Conservation (phyloP, 2,888 invertebrate genomes). For the Aspidiotus destructor region DNA sequence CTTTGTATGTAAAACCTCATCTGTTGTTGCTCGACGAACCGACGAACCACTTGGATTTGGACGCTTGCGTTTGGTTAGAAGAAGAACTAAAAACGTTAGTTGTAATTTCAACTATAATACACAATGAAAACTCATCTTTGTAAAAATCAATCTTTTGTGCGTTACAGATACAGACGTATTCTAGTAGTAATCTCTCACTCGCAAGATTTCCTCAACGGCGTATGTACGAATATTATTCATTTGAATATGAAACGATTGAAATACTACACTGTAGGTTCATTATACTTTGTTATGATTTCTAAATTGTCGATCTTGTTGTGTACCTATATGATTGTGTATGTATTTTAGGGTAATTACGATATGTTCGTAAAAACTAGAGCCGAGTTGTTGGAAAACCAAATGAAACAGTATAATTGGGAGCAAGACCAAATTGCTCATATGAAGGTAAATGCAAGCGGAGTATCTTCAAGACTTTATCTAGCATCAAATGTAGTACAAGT, state of each 20-base stretch:
- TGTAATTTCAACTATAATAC: neutral
- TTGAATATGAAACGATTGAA: conserved; percentile 85
- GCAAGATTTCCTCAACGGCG: conserved; percentile 97
- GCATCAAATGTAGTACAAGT: neutral
- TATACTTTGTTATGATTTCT: too few species aligned
- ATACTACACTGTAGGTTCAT: conserved; percentile 68
- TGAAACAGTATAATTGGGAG: conserved; percentile 99
- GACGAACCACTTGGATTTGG: conserved; percentile 97
- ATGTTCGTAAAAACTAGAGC: conserved; percentile 85
- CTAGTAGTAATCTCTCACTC: conserved; percentile 97
- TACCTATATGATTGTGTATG: conserved; percentile 15
- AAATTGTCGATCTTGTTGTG: neutral
- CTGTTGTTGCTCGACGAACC: conserved; percentile 96
- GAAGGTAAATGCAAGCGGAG: conserved; percentile 57
- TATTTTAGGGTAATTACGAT: conserved; percentile 77
- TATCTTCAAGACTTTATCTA: neutral
- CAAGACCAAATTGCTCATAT: conserved; percentile 98
- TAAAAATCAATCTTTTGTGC: conserved; percentile 14
- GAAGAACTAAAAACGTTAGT: conserved; percentile 82
- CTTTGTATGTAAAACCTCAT: conserved; percentile 93
- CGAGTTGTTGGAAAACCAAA: conserved; percentile 95
- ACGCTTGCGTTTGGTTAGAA: conserved; percentile 99
- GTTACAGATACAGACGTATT: conserved; percentile 78
- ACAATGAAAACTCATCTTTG: neutral
- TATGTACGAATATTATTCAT: conserved; percentile 93